Evolutionary conservation across 2,888 invertebrate genomes (phyloP).

Genomic region (Caenorhabditis afra): DNA sequence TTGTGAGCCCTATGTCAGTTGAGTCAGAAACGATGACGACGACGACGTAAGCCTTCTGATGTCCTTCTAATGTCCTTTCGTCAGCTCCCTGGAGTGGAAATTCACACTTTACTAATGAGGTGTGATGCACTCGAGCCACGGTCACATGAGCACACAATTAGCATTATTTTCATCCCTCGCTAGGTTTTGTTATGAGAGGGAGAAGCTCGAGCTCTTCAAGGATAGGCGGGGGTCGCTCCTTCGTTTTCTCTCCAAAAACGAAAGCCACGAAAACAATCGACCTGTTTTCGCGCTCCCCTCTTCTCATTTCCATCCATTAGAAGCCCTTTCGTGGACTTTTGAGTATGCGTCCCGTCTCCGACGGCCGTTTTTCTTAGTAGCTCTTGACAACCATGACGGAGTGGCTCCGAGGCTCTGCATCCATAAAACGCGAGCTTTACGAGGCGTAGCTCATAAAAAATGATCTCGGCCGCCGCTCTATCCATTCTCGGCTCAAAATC

Average conservation of each 20-base stretch:
- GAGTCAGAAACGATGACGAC: neutral
- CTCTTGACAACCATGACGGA: constrained; percentile 19
- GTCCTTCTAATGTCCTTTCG: neutral
- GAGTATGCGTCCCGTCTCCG: neutral
- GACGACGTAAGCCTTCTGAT: neutral
- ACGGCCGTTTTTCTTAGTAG: constrained; percentile 5
- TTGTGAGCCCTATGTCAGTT: neutral
- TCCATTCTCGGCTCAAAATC: neutral
- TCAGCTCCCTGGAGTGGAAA: neutral
- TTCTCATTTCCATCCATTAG: neutral
- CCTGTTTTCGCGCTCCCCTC: neutral
- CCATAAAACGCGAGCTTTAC: constrained; percentile 5
- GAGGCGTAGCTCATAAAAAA: constrained; percentile 19
- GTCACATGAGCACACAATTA: constrained; percentile 42
- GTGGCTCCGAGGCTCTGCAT: neutral
- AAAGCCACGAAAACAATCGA: neutral
- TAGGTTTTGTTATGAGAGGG: constrained; percentile 15
- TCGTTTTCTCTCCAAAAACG: neutral
- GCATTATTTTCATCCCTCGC: constrained; percentile 27
- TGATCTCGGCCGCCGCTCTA: neutral
- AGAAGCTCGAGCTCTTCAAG: neutral
- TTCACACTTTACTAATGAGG: constrained; percentile 43
- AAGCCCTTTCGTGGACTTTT: neutral
- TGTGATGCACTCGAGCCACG: constrained; percentile 8
- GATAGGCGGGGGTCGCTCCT: neutral